Evolutionary conservation across 64 coral and sea anemone species (phyloP).

Genomic region (Pachyseris speciosa): DNA sequence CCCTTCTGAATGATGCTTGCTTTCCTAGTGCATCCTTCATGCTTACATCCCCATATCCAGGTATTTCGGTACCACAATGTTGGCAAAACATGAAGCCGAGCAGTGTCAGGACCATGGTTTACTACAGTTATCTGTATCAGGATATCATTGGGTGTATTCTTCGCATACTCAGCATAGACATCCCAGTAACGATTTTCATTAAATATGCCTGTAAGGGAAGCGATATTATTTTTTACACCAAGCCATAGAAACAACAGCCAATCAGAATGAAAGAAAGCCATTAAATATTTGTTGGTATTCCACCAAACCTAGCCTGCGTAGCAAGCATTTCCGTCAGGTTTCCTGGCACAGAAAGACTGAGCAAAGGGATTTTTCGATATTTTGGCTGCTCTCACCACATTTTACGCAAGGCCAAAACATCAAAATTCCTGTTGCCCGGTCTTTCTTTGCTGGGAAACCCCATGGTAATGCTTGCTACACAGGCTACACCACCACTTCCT

Average conservation of each 20-base stretch:
- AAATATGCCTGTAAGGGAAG: constrained; percentile 73
- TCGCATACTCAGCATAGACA: constrained; percentile 93
- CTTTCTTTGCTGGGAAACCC: too few species aligned
- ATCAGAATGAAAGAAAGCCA: too few species aligned
- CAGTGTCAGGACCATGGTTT: constrained; percentile 89
- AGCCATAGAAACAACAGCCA: background rate
- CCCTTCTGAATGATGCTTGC: constrained; percentile 78
- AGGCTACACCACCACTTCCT: too few species aligned
- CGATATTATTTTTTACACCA: background rate
- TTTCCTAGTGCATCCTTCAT: constrained; percentile 94
- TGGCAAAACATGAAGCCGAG: constrained; percentile 84
- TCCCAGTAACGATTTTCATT: constrained; percentile 92
- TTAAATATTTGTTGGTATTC: too few species aligned
- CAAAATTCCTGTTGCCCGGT: too few species aligned
- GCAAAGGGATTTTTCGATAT: too few species aligned
- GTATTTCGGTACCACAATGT: constrained; percentile 98
- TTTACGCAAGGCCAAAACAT: too few species aligned
- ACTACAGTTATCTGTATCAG: constrained; percentile 90
- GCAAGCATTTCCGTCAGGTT: too few species aligned
- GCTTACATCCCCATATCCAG: constrained; percentile 98
- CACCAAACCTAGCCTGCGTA: too few species aligned
- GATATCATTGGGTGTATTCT: constrained; percentile 94
- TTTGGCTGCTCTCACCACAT: too few species aligned
- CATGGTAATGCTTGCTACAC: too few species aligned
- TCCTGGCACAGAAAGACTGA: too few species aligned